Evolutionary conservation across 2,888 invertebrate genomes (phyloP).

Genomic region (Leucania comma): DNA sequence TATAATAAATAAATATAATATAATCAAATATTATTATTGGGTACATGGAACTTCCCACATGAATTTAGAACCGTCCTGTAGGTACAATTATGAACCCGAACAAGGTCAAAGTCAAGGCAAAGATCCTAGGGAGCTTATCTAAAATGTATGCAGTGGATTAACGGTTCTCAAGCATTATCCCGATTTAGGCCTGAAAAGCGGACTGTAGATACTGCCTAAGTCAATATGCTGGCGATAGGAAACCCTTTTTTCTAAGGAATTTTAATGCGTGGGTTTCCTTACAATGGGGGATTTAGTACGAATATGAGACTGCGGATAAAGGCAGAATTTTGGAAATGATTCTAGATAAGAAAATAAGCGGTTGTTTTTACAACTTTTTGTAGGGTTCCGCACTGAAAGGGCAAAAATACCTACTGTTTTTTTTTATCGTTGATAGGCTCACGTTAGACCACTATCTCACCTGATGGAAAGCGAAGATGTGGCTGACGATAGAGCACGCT

Average conservation of each 20-base stretch:
- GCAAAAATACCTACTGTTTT: too few relatives aligned
- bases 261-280: neutral
- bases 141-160: conserved; percentile 51
- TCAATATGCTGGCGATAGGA: conserved; percentile 25
- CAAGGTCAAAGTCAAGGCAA: conserved; percentile 40
- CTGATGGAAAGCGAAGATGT: too few relatives aligned
- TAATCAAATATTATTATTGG: too few relatives aligned
- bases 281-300: neutral
- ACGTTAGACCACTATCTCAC: too few relatives aligned
- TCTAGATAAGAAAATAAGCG: neutral
- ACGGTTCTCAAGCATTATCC: conserved; percentile 32
- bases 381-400: too few relatives aligned
- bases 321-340: neutral
- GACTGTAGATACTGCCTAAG: conserved; percentile 10
- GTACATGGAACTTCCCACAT: too few relatives aligned
- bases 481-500: too few relatives aligned
- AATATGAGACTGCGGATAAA: neutral
- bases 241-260: conserved; percentile 12
- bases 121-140: conserved; percentile 43
- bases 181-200: conserved; percentile 12
- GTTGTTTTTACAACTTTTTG: neutral
- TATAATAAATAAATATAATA: too few relatives aligned
- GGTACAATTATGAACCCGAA: conserved; percentile 18
- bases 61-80: conserved; percentile 10
- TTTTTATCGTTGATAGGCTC: too few relatives aligned